Evolutionary conservation across 2,888 invertebrate genomes (phyloP), one percentile per base, ranked within the genome.

Genomic region (Macropis europaea): DNA sequence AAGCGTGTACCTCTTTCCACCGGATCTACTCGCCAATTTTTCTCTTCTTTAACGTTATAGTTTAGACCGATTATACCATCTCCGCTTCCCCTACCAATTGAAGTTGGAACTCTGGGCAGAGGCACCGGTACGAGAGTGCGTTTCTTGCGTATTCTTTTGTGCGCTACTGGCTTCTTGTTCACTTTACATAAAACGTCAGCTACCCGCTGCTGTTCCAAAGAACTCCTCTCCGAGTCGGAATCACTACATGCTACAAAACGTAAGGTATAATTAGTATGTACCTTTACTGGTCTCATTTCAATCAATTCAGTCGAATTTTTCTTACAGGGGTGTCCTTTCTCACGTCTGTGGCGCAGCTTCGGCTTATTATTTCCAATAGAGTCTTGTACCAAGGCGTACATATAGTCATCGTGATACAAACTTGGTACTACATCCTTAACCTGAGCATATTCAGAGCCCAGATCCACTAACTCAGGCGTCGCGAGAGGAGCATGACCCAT

Each of bases 151-250:
- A 93, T 93, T 86, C 95, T 92, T 87, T 95, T 95, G 86, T 94
- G 94, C 15, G 94, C 92, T 47, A 93, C 92, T 5, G 94, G 91
- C 88, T 94, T 94, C 77, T 93, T 92, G 85, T 93, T 94, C 73
- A 93, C 93, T 90, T 94, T 94, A 54, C 92, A 92, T 83, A 93
- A 91, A 26, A 92, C 91, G 81, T 93, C 94, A 0, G 86, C 84
- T 78, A 92, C 92, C 69, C 93, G 91, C 76, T 93, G 93, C 72
- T 93, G 91, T 82, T 94, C 94, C 79, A 93, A 90, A 73, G 95
- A 95, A 81, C 95, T 96, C 88, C 95, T 95, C 78, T 97, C 97
- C 82, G 96, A 97, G 90, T 97, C 97, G 4, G 97, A 97, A 90
- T 97, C 97, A 64, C 96, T 96, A 90, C 95, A 95, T 62, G 95